Conservation (phyloP, 2,888 invertebrate genomes). For the Sesamia inferens region DNA sequence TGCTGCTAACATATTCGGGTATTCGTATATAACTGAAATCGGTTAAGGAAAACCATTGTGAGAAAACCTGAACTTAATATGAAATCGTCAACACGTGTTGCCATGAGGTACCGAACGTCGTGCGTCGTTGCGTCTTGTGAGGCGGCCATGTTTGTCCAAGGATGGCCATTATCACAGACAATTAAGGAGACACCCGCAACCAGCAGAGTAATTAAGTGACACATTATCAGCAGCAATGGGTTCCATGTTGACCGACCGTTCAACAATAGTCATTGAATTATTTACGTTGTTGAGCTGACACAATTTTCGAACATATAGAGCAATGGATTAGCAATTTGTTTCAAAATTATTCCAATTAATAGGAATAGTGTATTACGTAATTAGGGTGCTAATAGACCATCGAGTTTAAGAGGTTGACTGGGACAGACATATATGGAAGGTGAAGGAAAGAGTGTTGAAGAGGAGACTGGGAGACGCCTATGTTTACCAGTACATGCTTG, state of each 20-base stretch:
- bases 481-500: too few relatives aligned
- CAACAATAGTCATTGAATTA: too few relatives aligned
- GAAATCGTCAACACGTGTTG: background rate
- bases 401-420: background rate
- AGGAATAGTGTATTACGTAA: too few relatives aligned
- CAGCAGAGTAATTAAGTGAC: too few relatives aligned
- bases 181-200: too few relatives aligned
- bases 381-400: too few relatives aligned
- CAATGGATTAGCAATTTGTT: too few relatives aligned
- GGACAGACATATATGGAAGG: background rate
- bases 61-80: background rate
- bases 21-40: background rate
- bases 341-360: too few relatives aligned
- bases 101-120: background rate
- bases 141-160: background rate
- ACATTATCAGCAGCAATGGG: too few relatives aligned
- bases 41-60: background rate
- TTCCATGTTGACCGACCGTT: too few relatives aligned
- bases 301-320: too few relatives aligned
- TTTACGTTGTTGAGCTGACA: too few relatives aligned
- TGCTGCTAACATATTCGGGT: background rate
- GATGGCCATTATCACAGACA: background rate
- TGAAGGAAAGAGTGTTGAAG: background rate
- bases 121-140: background rate
- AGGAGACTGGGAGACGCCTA: background rate